These are phyloP conservation scores for Macaria notata DNA, from an alignment of 2,888 invertebrate genomes.

Conservation along the genomic window DNA sequence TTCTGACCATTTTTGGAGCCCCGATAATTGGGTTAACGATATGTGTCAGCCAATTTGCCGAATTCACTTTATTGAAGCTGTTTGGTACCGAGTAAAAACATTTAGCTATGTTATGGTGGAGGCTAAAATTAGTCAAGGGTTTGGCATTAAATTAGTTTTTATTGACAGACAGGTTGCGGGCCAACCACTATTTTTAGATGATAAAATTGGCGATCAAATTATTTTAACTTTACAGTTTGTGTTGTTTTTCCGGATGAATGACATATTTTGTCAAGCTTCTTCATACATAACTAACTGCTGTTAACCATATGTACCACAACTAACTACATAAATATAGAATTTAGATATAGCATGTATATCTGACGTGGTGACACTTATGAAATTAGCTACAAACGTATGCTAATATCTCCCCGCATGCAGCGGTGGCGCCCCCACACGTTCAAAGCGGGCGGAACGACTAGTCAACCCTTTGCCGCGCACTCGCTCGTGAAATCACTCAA, in stretches of 20 bases:
- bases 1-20: constrained; percentile 47
- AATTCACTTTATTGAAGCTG: constrained; percentile 16
- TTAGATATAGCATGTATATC: neutral
- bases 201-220: too few species aligned
- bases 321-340: too few species aligned
- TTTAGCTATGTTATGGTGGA: neutral
- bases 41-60: constrained; percentile 41
- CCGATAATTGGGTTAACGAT: constrained; percentile 49
- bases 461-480: constrained; percentile 81
- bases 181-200: too few species aligned
- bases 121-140: neutral
- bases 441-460: constrained; percentile 79
- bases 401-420: constrained; percentile 45
- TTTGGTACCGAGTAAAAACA: constrained; percentile 8
- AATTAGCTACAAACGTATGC: constrained; percentile 24
- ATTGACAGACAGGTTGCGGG: too few species aligned
- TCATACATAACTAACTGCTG: too few species aligned
- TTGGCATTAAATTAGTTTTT: neutral
- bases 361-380: constrained; percentile 10
- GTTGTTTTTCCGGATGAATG: too few species aligned
- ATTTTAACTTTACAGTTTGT: too few species aligned
- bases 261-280: too few species aligned
- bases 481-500: constrained; percentile 83
- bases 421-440: constrained; percentile 71
- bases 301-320: too few species aligned